phyloP scores from a whole-genome alignment of 2,888 invertebrate species.

The Antheraea yamamai region DNA sequence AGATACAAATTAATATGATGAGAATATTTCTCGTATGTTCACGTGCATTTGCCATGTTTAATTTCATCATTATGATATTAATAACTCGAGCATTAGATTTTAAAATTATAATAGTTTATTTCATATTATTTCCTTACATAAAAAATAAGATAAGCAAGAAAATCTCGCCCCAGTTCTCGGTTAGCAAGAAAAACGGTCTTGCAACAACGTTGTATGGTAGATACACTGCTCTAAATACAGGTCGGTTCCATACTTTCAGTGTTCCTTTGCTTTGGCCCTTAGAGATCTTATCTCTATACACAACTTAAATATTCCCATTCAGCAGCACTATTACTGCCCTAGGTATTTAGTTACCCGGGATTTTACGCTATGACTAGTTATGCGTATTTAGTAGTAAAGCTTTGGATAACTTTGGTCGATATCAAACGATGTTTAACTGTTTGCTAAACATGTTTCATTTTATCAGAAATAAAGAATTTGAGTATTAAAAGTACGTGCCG shows the following conservation, averaged over 20 bases:
- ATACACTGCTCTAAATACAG: constrained; percentile 1
- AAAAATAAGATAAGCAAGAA: background rate
- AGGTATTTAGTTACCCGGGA: background rate
- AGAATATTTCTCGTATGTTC: no score
- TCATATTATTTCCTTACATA: background rate
- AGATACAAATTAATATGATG: no score
- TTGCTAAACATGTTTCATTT: background rate
- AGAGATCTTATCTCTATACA: constrained; percentile 6
- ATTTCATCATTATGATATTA: no score
- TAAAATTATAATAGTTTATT: no score
- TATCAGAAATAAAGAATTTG: background rate
- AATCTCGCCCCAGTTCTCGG: background rate
- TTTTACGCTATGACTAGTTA: background rate
- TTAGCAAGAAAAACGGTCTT: background rate
- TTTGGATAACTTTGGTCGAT: background rate
- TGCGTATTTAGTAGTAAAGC: background rate
- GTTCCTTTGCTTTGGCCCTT: constrained; percentile 2
- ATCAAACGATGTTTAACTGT: background rate
- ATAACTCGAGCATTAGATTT: no score
- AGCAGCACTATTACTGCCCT: background rate
- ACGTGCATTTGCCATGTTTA: no score
- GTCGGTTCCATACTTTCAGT: background rate
- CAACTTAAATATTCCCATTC: constrained; percentile 3
- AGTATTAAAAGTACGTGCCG: background rate
- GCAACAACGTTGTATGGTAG: background rate